Conservation (phyloP, 2,797 vertebrate genomes). For the Denticeps clupeoides region DNA sequence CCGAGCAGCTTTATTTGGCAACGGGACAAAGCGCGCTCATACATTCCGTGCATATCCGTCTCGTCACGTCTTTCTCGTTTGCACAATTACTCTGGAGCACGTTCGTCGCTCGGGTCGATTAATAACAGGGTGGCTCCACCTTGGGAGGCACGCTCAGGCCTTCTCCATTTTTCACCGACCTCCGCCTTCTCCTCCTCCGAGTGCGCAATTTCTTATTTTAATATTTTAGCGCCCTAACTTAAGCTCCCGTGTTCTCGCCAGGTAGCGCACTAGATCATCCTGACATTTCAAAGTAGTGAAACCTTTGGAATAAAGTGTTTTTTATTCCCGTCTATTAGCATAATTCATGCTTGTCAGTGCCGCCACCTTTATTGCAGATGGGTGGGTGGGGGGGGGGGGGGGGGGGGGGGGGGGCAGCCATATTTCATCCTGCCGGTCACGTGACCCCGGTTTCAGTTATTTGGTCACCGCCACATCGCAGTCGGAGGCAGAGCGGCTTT, state of each 20-base stretch:
- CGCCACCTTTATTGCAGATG: conserved; percentile 36
- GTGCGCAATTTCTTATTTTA: conserved; percentile 60
- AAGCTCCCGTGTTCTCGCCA: conserved; percentile 57
- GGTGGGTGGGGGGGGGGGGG: conserved; percentile 23
- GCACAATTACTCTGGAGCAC: conserved; percentile 42
- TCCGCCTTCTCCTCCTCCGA: conserved; percentile 40
- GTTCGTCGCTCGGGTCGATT: conserved; percentile 52
- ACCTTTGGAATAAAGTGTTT: conserved; percentile 68
- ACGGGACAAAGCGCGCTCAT: conserved; percentile 40
- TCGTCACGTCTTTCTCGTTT: conserved; percentile 46
- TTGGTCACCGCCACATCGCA: background rate
- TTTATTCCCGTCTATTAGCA: conserved; percentile 67
- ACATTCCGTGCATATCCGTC: conserved; percentile 41
- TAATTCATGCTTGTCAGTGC: conserved; percentile 64
- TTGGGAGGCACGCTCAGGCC: conserved; percentile 39
- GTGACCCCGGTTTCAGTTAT: background rate
- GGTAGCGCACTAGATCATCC: conserved; percentile 60
- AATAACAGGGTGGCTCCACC: conserved; percentile 53
- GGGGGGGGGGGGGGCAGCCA: conserved; percentile 22
- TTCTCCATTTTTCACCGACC: conserved; percentile 49
- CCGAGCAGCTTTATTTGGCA: conserved; percentile 41
- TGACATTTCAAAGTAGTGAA: conserved; percentile 65
- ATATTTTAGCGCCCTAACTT: conserved; percentile 68
- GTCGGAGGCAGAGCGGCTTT: too few relatives aligned
- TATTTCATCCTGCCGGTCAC: conserved; percentile 43